phyloP scores from a whole-genome alignment of 2,888 invertebrate species.

The Helleia helle region DNA sequence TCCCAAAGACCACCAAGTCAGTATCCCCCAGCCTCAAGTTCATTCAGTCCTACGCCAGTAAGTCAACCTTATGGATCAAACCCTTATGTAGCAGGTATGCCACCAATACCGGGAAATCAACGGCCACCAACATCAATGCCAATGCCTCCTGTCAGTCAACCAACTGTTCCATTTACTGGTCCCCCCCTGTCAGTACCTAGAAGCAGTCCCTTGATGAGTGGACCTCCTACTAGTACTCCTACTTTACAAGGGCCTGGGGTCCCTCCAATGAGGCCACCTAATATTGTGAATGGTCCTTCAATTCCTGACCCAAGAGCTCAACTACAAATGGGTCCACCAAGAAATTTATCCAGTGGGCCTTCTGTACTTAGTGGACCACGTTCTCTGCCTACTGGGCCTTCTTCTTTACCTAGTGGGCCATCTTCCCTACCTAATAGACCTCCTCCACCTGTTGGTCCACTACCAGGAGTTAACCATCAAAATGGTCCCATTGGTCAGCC shows the following conservation, averaged over 20 bases:
- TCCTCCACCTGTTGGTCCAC: conserved; percentile 14
- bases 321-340: conserved; percentile 19
- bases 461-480: conserved; percentile 11
- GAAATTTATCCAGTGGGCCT: conserved; percentile 26
- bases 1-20: conserved; percentile 24
- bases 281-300: no score
- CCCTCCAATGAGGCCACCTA: conserved; percentile 10
- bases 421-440: conserved; percentile 15
- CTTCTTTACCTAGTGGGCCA: conserved; percentile 24
- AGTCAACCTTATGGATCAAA: conserved; percentile 26
- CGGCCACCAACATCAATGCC: conserved; percentile 26
- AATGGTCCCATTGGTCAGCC: conserved; percentile 31
- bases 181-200: conserved; percentile 31
- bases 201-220: conserved; percentile 40
- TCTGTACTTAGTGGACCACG: conserved; percentile 21
- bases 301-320: no score
- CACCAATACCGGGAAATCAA: conserved; percentile 26
- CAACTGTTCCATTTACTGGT: conserved; percentile 36
- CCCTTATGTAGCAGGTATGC: conserved; percentile 25
- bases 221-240: conserved; percentile 29
- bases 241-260: conserved; percentile 39
- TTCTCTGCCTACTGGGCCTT: conserved; percentile 16
- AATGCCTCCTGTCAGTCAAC: conserved; percentile 34
- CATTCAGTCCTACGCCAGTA: conserved; percentile 27
- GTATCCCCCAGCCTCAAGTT: conserved; percentile 31